Evolutionary conservation across 2,888 invertebrate genomes (phyloP), one percentile per base, ranked within the genome.

Genomic region (Dasypolia templi): DNA sequence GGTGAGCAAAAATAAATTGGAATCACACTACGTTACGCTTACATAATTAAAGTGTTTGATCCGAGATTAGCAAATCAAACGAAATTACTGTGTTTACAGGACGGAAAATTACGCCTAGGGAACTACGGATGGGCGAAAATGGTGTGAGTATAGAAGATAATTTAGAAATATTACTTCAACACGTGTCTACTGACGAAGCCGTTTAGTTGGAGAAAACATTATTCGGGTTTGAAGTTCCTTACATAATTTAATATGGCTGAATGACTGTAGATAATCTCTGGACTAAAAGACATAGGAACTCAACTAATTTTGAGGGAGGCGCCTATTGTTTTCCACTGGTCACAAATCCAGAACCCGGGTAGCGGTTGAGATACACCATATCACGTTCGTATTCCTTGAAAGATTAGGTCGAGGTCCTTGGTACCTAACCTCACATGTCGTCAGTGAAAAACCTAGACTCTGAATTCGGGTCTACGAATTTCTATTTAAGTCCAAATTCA

Each of bases 21-120:
- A 75, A 63, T 59, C 68, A 72, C 61, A 66, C 53, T 39, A 55
- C 46, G 69, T 65, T 70, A 49, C 35, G 58, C 53, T 78, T 68
- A 69, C 66, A 46, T 76, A 75, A 75, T 86, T 83, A 79, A 83
- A 85, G 72, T 73, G 72, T 79, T 83, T 81, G 69, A 77, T 75
- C 53, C 39, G 14, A 73, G 26, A 55, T 29, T 86, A 84, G 83
- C 61, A 81, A 85, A 77, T 75, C 70, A 82, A 82, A 82, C 75
- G 53, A 70, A 83, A 85, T 89, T 86, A 82, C 78, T 79, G 78
- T 84, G 84, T 73, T 86, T 78, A 85, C 51, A 77, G 77, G 74
- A 88, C 68, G 87, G 90, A 88, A 91, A 91, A 92, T 91, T 89
- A 86, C 82, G 79, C 85, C 77, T 76, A 78, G 83, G 65, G 76